Conservation (phyloP, 2,113 vertebrate genomes). For the Anser brachyrhynchus region DNA sequence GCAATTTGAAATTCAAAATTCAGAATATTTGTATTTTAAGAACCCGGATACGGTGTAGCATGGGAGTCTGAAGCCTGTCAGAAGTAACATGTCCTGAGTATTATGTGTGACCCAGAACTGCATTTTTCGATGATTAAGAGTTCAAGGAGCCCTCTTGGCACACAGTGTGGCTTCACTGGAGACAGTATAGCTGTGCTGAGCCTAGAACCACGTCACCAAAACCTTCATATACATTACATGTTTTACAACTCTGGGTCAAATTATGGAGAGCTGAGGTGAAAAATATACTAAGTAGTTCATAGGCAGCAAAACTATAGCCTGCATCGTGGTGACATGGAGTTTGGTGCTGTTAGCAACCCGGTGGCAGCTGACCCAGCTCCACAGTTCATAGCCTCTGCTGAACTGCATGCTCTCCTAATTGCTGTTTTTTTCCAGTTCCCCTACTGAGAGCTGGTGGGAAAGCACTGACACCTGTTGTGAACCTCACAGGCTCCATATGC, state of each 20-base stretch:
- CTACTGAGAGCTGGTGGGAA: neutral
- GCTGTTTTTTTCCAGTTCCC: neutral
- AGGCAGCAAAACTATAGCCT: neutral
- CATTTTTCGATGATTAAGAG: neutral
- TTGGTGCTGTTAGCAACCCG: neutral
- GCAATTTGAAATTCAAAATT: neutral
- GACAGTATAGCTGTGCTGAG: neutral
- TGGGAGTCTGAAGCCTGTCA: neutral
- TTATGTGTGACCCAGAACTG: neutral
- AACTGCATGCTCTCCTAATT: neutral
- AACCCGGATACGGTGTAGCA: neutral
- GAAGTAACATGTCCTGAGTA: neutral
- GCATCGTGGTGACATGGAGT: neutral
- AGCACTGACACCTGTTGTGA: neutral
- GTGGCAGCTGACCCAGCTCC: neutral
- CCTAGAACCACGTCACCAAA: neutral
- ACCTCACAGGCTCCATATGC: neutral
- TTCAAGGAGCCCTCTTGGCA: neutral
- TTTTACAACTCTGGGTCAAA: neutral
- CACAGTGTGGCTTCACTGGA: neutral
- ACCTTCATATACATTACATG: accelerated
- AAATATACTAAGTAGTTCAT: neutral
- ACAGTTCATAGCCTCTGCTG: neutral
- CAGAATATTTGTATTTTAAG: neutral
- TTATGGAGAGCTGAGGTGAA: neutral